phyloP scores from a whole-genome alignment of 2,888 invertebrate species.

The Lithosia quadra region DNA sequence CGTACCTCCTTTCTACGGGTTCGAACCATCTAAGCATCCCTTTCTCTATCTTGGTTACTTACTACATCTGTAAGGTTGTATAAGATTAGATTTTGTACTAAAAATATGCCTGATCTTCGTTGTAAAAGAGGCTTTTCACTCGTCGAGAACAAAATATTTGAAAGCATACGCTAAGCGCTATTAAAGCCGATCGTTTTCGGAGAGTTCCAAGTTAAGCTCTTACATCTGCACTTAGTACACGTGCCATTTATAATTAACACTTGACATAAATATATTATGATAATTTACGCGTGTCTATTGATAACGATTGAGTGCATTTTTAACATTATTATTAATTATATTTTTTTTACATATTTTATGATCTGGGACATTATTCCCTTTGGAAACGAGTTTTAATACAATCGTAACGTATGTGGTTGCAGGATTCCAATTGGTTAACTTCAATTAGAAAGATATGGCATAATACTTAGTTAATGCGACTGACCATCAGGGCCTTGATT shows the following conservation, averaged over 20 bases:
- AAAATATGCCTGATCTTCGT: neutral
- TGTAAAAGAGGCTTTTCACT: neutral
- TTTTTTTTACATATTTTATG: neutral
- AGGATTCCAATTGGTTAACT: too few relatives aligned
- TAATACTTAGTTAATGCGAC: too few relatives aligned
- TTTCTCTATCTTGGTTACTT: too few relatives aligned
- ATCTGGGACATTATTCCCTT: neutral
- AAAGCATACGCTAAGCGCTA: neutral
- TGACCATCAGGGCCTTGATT: too few relatives aligned
- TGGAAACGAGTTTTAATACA: too few relatives aligned
- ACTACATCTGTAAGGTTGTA: too few relatives aligned
- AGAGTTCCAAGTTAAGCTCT: neutral
- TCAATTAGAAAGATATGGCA: too few relatives aligned
- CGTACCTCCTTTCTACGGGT: too few relatives aligned
- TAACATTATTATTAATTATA: neutral
- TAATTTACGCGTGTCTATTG: neutral
- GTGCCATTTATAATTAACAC: neutral
- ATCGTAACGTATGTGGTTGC: too few relatives aligned
- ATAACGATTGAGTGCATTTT: neutral
- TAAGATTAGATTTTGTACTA: too few relatives aligned
- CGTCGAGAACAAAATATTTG: neutral
- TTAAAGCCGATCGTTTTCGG: neutral
- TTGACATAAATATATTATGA: too few relatives aligned
- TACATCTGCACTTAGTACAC: neutral
- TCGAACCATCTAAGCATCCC: neutral